These are phyloP conservation scores for Siderastrea siderea DNA, from an alignment of 92 coral and sea anemone species.

Conservation along the genomic window DNA sequence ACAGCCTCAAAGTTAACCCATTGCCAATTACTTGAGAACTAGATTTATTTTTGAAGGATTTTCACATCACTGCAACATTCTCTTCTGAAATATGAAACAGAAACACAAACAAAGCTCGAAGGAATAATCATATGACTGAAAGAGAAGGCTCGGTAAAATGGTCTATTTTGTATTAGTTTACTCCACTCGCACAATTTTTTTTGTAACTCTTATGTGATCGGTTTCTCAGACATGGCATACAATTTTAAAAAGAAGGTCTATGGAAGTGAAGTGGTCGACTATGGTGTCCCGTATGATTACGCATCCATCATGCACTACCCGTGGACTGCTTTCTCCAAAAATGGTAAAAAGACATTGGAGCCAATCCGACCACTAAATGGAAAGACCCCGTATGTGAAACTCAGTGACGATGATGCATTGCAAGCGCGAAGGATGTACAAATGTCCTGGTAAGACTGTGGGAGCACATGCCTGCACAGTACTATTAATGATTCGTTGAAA, in stretches of 20 bases:
- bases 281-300: slow-evolving; percentile 94
- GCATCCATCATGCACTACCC: slow-evolving; percentile 97
- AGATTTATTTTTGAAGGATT: too few relatives aligned
- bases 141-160: too few relatives aligned
- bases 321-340: slow-evolving; percentile 91
- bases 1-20: too few relatives aligned
- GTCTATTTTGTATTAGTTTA: background rate
- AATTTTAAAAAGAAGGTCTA: slow-evolving; percentile 90
- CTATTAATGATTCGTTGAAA: background rate
- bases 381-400: slow-evolving; percentile 85
- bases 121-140: too few relatives aligned
- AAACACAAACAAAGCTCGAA: too few relatives aligned
- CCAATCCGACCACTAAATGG: slow-evolving; percentile 84
- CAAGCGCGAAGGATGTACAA: slow-evolving; percentile 95
- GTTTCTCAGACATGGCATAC: slow-evolving; percentile 77
- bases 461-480: background rate
- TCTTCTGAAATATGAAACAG: too few relatives aligned
- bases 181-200: background rate
- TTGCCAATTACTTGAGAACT: too few relatives aligned
- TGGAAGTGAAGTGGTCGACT: slow-evolving; percentile 90
- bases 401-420: slow-evolving; percentile 90
- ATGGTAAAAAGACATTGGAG: slow-evolving; percentile 81
- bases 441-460: slow-evolving; percentile 76
- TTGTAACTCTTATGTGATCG: background rate
- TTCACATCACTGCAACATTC: too few relatives aligned